Base-by-base conservation (phyloP, 1,140 invertebrate species). In the Apolygus lucorum region DNA sequence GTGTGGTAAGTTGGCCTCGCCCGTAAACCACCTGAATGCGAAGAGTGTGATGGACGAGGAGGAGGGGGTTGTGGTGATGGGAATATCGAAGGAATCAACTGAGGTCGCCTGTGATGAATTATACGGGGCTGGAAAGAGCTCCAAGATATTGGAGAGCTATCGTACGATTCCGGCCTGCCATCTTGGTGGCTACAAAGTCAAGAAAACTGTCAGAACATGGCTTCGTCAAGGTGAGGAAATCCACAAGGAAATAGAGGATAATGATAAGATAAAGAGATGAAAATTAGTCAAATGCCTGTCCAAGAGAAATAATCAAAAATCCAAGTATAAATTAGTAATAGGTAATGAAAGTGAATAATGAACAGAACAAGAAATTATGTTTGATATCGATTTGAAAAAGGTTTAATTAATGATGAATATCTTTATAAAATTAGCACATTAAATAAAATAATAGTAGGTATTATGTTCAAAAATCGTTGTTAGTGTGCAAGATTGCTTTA, bases 161-260 rank as follows among this genome's bases (percentile, higher is more conserved):
- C 64, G 64, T 28, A 66, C n/a, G 27, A 25, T 25, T 63, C 62
- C 62, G 14, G 17, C 27, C 62, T 26, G 14, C 22, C 27, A 28
- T 66, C 64, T 42, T 34, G 64, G 27, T 28, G 64, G 64, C 64
- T 66, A 66, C 28, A 66, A 66, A 66, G 27, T 66, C 64, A 66
- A 66, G 29, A 28, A 66, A 66, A 59, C 54, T 24, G 54, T 59
- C 54, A 59, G 22, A 59, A 22, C 34, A 49, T 17, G 17, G 17
- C 8, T 8, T 49, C 17, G 34, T 49, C 34, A 49, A 49, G 17
- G 34, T 49, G 17, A 49, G 34, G 34, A 49, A n/a, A 49, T 49
- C 34, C 34, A 49, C 8, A 49, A 49, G 34, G 34, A 49, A 49
- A 49, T 17, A 11, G 34, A 49, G 34, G 34, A 8, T n/a, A n/a